Evolutionary conservation across 2,113 vertebrate species (phyloP).

Genomic region (Tachycineta bicolor): DNA sequence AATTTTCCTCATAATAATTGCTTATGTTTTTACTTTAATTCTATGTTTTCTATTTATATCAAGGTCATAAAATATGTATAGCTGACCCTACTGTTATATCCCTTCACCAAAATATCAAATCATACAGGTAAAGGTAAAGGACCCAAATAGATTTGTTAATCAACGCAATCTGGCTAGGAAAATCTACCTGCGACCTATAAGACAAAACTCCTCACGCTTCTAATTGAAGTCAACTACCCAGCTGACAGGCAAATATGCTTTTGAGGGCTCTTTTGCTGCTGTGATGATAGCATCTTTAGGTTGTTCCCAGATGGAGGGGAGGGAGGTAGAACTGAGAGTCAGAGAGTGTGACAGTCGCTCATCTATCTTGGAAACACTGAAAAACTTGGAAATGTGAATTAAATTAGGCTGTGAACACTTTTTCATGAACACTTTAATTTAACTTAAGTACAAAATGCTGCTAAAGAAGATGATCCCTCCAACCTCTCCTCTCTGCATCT

Average conservation of each 20-base stretch:
- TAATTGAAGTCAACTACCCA: conserved; percentile 64
- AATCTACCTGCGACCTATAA: conserved; percentile 22
- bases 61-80: neutral
- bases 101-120: neutral
- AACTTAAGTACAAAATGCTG: neutral
- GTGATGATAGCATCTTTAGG: conserved; percentile 33
- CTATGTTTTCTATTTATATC: neutral
- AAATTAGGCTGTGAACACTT: neutral
- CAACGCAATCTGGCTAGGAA: neutral
- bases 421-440: neutral
- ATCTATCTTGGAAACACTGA: conserved; percentile 52
- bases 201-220: conserved; percentile 23
- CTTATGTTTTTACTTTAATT: neutral
- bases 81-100: neutral
- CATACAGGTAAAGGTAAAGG: neutral
- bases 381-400: conserved; percentile 27
- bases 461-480: neutral
- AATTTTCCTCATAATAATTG: neutral
- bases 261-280: conserved; percentile 28
- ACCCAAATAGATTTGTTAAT: neutral
- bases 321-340: conserved; percentile 53
- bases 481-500: neutral
- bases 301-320: conserved; percentile 64
- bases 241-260: conserved; percentile 63
- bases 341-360: conserved; percentile 41